These are phyloP conservation scores for Galago senegalensis DNA, from an alignment of 2,797 vertebrate species.

Conservation along the genomic window DNA sequence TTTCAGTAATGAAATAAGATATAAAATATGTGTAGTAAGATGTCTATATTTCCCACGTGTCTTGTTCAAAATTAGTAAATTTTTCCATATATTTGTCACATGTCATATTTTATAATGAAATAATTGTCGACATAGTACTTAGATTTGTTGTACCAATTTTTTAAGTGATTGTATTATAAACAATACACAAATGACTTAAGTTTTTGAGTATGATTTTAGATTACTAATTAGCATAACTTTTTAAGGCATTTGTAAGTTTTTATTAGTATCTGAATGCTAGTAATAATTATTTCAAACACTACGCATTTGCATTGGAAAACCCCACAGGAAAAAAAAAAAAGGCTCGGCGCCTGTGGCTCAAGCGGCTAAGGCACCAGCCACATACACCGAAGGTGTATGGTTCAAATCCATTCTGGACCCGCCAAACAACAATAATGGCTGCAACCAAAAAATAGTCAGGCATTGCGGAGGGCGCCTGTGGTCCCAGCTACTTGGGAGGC, in stretches of 20 bases:
- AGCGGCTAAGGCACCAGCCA: too few species aligned
- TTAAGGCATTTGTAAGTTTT: neutral
- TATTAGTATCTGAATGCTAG: neutral
- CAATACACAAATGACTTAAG: neutral
- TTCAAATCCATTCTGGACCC: too few species aligned
- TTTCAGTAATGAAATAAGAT: neutral
- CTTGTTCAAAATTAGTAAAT: neutral
- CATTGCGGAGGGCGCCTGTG: too few species aligned
- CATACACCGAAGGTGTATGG: too few species aligned
- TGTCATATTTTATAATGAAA: slow-evolving; percentile 8
- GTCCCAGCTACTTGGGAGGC: too few species aligned
- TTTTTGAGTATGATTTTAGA: neutral
- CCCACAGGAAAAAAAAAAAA: too few species aligned
- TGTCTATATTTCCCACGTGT: neutral
- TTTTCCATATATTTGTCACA: neutral
- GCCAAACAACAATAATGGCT: too few species aligned
- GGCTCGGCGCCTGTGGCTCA: too few species aligned
- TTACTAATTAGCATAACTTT: neutral
- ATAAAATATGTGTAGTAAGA: neutral
- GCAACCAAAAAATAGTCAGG: too few species aligned
- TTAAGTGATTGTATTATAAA: neutral
- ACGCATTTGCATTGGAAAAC: neutral
- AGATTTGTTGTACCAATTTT: too few species aligned
- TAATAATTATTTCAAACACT: neutral
- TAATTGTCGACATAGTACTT: too few species aligned